phyloP scores from a whole-genome alignment of 2,888 invertebrate species.

The Lasioglossum pauxillum region DNA sequence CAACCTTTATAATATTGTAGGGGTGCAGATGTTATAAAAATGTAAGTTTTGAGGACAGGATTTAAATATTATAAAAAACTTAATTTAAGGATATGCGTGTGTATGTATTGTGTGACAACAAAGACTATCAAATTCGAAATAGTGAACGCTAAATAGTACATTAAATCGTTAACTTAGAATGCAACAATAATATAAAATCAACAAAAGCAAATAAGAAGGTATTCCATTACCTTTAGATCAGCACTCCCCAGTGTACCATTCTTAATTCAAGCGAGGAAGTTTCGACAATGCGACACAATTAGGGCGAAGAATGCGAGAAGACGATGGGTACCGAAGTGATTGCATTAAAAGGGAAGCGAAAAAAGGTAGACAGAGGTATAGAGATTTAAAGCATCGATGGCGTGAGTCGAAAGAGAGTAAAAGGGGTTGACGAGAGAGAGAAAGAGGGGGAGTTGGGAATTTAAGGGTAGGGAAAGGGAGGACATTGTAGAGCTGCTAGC shows the following conservation, averaged over 20 bases:
- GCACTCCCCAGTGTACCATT: neutral
- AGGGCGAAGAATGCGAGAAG: constrained; percentile 28
- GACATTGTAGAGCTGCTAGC: constrained; percentile 58
- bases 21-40: too few relatives aligned
- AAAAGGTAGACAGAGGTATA: constrained; percentile 16
- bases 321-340: constrained; percentile 37
- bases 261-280: neutral
- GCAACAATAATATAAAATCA: neutral
- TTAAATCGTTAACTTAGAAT: neutral
- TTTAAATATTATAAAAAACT: too few relatives aligned
- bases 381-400: constrained; percentile 38
- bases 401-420: constrained; percentile 49
- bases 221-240: neutral
- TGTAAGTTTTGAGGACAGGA: too few relatives aligned
- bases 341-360: constrained; percentile 60
- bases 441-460: constrained; percentile 1
- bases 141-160: too few relatives aligned
- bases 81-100: too few relatives aligned
- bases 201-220: neutral
- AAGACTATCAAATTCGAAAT: neutral
- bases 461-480: constrained; percentile 6
- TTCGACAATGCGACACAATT: neutral
- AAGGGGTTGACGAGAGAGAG: constrained; percentile 14
- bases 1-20: too few relatives aligned
- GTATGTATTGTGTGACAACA: neutral